phyloP scores from a whole-genome alignment of 2,113 vertebrate genomes.

The Mohoua ochrocephala region DNA sequence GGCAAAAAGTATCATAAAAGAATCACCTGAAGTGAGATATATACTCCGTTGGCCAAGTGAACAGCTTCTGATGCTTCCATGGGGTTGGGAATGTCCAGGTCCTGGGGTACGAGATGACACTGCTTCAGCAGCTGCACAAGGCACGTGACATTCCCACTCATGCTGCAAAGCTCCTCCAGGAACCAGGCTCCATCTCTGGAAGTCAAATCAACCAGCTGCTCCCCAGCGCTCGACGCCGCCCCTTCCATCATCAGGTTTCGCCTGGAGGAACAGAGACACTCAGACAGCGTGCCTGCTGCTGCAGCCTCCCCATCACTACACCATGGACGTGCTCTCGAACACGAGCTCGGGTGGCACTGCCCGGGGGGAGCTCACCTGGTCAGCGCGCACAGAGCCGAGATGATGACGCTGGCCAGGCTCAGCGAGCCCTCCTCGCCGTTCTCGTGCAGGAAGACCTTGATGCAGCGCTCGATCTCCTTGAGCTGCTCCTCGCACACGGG shows the following conservation, averaged over 20 bases:
- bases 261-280: slow-evolving; percentile 51
- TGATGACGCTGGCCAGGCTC: slow-evolving; percentile 89
- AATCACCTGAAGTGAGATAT: slow-evolving; percentile 91
- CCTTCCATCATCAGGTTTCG: slow-evolving; percentile 97
- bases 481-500: slow-evolving; percentile 91
- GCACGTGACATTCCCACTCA: slow-evolving; percentile 91
- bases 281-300: background rate
- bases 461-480: slow-evolving; percentile 96
- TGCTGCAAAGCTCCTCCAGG: slow-evolving; percentile 94
- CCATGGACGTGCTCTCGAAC: rapidly evolving
- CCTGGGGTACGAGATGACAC: slow-evolving; percentile 88
- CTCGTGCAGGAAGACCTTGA: slow-evolving; percentile 89
- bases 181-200: slow-evolving; percentile 97
- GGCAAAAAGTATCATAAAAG: background rate
- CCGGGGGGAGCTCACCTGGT: slow-evolving; percentile 77
- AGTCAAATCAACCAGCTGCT: slow-evolving; percentile 91
- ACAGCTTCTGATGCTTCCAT: slow-evolving; percentile 85
- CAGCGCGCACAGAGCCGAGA: slow-evolving; percentile 89
- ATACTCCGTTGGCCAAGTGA: slow-evolving; percentile 91
- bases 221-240: slow-evolving; percentile 89
- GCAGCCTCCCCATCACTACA: too few species aligned
- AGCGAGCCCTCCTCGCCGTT: slow-evolving; percentile 89
- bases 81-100: slow-evolving; percentile 88
- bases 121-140: slow-evolving; percentile 89
- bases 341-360: rapidly evolving